Evolutionary conservation across 2,797 vertebrate genomes (phyloP).

Genomic region (Crossoptilon crossoptilon): DNA sequence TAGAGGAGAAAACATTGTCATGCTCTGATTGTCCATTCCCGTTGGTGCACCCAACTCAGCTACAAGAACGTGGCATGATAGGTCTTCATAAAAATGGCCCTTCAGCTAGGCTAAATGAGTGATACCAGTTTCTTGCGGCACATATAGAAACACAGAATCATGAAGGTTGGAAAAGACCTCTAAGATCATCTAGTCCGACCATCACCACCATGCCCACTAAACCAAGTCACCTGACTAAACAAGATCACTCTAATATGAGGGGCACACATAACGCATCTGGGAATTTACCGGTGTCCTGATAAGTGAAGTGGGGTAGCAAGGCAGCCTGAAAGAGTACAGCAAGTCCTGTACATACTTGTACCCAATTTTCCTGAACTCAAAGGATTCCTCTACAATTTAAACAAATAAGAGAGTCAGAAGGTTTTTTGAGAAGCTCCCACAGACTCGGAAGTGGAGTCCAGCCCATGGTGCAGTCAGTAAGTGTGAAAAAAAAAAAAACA

Average conservation of each 20-base stretch:
- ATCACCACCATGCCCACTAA: too few relatives aligned
- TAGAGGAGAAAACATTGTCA: background rate
- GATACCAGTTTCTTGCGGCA: background rate
- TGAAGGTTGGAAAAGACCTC: too few relatives aligned
- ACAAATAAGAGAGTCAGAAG: conserved; percentile 38
- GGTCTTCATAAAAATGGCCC: background rate
- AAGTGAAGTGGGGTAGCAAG: background rate
- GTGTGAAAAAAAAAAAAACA: background rate
- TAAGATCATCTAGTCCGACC: too few relatives aligned
- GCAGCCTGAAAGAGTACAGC: background rate
- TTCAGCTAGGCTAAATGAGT: background rate
- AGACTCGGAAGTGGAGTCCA: background rate
- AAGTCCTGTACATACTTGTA: background rate
- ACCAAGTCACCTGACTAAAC: too few relatives aligned
- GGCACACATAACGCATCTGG: background rate
- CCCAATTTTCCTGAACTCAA: conserved; percentile 9
- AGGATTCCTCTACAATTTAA: conserved; percentile 42
- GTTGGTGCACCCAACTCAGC: accelerated
- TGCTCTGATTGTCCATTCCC: background rate
- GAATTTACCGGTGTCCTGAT: background rate
- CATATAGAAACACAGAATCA: too few relatives aligned
- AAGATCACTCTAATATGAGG: background rate
- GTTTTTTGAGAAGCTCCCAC: conserved; percentile 14
- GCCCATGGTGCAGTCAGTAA: background rate
- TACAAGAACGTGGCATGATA: background rate